A percentile compares a stretch with the other conserved stretches of the same genome.
These are phyloP conservation scores for Plecturocebus donacophilus DNA, from an alignment of 2,113 vertebrate genomes.

Conservation along the genomic window DNA sequence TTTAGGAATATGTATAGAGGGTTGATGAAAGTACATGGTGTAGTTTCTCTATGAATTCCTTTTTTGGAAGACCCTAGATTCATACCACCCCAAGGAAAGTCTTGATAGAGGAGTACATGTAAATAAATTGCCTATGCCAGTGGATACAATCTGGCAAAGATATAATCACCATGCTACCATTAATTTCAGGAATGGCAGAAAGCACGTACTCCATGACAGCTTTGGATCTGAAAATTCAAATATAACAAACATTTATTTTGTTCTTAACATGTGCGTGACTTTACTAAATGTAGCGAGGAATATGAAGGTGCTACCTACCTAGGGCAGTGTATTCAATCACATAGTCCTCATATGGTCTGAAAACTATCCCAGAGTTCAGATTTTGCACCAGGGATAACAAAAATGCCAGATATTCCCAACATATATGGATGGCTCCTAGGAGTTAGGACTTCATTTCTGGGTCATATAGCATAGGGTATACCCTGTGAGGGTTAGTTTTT, in stretches of 20 bases:
- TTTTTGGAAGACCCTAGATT: not conserved
- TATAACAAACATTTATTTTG: not conserved
- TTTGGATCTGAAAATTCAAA: constrained; percentile 4
- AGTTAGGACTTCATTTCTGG: not conserved
- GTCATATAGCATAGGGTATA: not conserved
- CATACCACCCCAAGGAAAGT: not conserved
- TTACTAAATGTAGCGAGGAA: not conserved
- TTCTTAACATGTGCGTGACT: not conserved
- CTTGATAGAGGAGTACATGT: not conserved
- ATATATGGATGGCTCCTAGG: not conserved
- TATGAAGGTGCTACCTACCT: not conserved
- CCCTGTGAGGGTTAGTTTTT: not conserved
- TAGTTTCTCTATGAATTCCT: constrained; percentile 18
- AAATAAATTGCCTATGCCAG: not conserved
- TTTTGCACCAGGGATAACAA: not conserved
- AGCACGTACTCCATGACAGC: not conserved
- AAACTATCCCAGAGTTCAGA: not conserved
- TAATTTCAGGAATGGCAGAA: not conserved
- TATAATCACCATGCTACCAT: not conserved
- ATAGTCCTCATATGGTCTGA: not conserved
- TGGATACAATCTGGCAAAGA: not conserved
- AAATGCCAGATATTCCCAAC: not conserved
- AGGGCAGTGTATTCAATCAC: not conserved
- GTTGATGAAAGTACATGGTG: not conserved
- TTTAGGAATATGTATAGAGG: not conserved